Evolutionary conservation across 2,113 vertebrate species (phyloP).

Genomic region (Dermatemys mawii): DNA sequence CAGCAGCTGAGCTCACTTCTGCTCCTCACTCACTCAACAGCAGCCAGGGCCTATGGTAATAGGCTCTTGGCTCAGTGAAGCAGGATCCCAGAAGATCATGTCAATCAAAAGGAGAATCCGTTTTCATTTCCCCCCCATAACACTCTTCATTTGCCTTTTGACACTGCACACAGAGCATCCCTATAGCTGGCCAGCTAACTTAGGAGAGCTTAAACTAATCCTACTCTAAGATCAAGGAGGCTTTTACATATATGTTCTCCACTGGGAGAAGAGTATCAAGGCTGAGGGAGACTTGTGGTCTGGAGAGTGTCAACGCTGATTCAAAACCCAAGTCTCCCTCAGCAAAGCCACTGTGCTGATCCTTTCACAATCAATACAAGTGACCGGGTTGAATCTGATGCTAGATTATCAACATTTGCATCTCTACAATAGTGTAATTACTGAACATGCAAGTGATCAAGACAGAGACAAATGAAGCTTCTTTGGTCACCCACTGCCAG

Average conservation of each 20-base stretch:
- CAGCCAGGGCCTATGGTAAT: background rate
- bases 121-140: background rate
- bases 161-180: background rate
- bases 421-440: background rate
- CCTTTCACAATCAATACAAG: background rate
- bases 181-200: background rate
- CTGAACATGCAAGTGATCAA: background rate
- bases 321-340: background rate
- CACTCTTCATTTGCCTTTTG: background rate
- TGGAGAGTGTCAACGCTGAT: background rate
- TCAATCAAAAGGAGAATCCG: background rate
- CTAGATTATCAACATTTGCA: background rate
- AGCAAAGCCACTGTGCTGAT: background rate
- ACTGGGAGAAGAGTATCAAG: background rate
- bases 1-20: background rate
- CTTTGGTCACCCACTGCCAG: background rate
- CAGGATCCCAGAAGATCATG: background rate
- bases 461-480: background rate
- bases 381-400: background rate
- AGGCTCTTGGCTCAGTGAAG: background rate
- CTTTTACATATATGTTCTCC: background rate
- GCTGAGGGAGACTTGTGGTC: background rate
- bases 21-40: background rate
- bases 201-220: background rate
- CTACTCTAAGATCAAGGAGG: background rate